Evolutionary conservation across 2,113 vertebrate genomes (phyloP).

Genomic region (Rousettus leschenaultii): DNA sequence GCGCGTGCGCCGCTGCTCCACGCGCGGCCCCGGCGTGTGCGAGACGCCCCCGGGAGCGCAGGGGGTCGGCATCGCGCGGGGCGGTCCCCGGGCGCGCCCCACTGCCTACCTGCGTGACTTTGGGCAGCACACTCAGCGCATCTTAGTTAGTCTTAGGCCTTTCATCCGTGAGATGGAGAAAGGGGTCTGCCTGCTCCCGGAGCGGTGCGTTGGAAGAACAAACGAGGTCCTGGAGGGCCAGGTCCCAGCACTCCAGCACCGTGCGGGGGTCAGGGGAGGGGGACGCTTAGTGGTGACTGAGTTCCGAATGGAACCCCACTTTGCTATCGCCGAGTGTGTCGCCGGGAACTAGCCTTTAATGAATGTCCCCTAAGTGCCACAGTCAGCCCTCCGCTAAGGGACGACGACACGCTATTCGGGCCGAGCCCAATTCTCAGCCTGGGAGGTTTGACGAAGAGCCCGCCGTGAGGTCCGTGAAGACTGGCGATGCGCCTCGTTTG

Average conservation of each 20-base stretch:
- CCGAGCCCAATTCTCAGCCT: neutral
- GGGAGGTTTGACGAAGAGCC: neutral
- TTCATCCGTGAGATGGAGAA: neutral
- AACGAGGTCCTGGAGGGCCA: neutral
- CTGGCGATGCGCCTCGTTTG: neutral
- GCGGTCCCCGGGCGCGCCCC: neutral
- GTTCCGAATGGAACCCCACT: neutral
- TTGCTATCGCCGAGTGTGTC: neutral
- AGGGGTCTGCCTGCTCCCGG: neutral
- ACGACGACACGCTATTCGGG: neutral
- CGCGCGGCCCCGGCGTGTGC: neutral
- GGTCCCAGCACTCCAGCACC: neutral
- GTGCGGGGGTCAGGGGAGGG: neutral
- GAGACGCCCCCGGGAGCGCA: rapidly evolving
- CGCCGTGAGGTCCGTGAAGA: neutral
- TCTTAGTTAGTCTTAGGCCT: neutral
- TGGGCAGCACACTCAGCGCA: neutral
- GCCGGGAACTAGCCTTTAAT: neutral
- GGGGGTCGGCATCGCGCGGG: too few relatives aligned
- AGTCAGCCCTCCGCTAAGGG: neutral
- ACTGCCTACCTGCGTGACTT: neutral
- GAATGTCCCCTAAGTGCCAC: neutral
- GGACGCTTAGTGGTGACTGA: neutral
- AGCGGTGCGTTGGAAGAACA: neutral
- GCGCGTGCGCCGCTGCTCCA: neutral